Conservation (phyloP, 2,888 invertebrate genomes). For the Torymus aiolomorphi region DNA sequence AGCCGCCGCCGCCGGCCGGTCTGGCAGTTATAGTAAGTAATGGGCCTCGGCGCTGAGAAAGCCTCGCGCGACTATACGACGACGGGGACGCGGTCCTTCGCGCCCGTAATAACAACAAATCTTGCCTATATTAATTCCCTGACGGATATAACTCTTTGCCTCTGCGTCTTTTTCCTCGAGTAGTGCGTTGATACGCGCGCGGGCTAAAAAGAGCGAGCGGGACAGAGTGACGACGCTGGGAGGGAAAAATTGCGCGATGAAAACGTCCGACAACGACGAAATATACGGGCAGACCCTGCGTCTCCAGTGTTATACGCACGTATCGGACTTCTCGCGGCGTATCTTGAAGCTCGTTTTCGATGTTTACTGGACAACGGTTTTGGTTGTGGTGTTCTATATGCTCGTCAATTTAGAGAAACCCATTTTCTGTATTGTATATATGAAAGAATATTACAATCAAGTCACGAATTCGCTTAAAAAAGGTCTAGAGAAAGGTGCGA, state of each 20-base stretch:
- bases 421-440: too few relatives aligned
- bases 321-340: not conserved
- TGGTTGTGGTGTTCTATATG: too few relatives aligned
- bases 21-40: conserved; percentile 75
- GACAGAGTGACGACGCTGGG: not conserved
- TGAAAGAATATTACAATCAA: too few relatives aligned
- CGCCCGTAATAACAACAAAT: conserved; percentile 74
- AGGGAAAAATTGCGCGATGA: conserved; percentile 72
- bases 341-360: not conserved
- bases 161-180: conserved; percentile 16
- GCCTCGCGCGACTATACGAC: conserved; percentile 62
- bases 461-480: too few relatives aligned
- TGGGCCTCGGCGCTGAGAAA: conserved; percentile 74
- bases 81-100: conserved; percentile 57
- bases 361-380: not conserved
- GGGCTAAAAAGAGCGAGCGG: too few relatives aligned
- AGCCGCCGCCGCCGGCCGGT: conserved; percentile 55
- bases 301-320: not conserved
- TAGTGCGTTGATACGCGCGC: not conserved
- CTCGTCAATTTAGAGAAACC: too few relatives aligned
- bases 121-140: conserved; percentile 75
- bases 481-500: too few relatives aligned
- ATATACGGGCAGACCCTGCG: conserved; percentile 61
- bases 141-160: conserved; percentile 71
- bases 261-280: conserved; percentile 68